Evolutionary conservation across 2,113 vertebrate species (phyloP).

Genomic region (Sander lucioperca): DNA sequence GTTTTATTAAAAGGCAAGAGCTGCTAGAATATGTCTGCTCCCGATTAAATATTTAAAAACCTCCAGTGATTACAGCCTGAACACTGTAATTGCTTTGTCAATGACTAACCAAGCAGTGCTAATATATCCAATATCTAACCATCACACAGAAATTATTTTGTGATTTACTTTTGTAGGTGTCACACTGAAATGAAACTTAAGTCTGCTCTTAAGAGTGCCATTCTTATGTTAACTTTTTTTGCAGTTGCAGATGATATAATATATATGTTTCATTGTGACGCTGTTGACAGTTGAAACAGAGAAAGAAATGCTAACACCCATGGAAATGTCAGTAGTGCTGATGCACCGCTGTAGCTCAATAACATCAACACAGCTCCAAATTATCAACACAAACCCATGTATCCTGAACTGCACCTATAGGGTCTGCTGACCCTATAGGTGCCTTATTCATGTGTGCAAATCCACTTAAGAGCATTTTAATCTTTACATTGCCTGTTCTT

Average conservation of each 20-base stretch:
- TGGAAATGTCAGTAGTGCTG: slow-evolving; percentile 4
- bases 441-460: neutral
- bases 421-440: neutral
- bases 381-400: neutral
- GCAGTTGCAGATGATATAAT: slow-evolving; percentile 15
- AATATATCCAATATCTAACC: slow-evolving; percentile 6
- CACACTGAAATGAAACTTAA: neutral
- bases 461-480: neutral
- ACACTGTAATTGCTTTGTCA: slow-evolving; percentile 26
- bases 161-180: neutral
- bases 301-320: slow-evolving; percentile 27
- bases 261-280: slow-evolving; percentile 29
- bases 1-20: slow-evolving; percentile 20
- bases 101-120: slow-evolving; percentile 9
- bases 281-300: no score
- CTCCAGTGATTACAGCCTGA: slow-evolving; percentile 34
- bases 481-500: neutral
- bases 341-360: neutral
- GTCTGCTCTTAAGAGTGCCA: neutral
- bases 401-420: slow-evolving; percentile 8
- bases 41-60: slow-evolving; percentile 54
- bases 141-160: neutral
- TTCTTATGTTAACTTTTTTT: slow-evolving; percentile 35
- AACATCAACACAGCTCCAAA: slow-evolving; percentile 21
- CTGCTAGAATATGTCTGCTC: slow-evolving; percentile 24